Evolutionary conservation across 2,797 vertebrate species (phyloP).

Genomic region (Galagoides demidoff): DNA sequence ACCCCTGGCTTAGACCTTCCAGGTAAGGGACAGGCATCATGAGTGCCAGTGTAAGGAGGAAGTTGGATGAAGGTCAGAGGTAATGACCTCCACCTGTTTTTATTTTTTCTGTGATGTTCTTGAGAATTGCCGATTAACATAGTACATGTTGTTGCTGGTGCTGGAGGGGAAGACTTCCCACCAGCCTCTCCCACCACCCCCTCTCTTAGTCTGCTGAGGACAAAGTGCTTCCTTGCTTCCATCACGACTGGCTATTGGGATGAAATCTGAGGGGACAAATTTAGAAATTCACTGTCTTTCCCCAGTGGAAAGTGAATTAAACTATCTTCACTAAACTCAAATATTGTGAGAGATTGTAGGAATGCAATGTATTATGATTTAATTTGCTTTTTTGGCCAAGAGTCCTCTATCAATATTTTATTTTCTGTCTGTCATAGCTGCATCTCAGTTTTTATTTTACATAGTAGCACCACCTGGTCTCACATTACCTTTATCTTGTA

Average conservation of each 20-base stretch:
- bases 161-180: neutral
- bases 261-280: neutral
- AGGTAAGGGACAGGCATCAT: neutral
- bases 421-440: neutral
- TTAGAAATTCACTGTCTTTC: neutral
- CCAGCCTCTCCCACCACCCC: accelerated
- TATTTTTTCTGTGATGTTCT: neutral
- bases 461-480: neutral
- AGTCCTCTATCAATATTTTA: neutral
- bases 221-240: neutral
- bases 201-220: neutral
- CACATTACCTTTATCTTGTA: neutral
- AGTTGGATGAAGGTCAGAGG: neutral
- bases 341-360: neutral
- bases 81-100: neutral
- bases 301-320: neutral
- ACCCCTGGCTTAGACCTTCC: neutral
- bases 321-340: neutral
- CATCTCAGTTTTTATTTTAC: neutral
- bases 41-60: neutral
- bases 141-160: neutral
- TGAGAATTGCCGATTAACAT: neutral
- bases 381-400: neutral
- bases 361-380: neutral
- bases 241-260: neutral